Evolutionary conservation across 2,113 vertebrate species (phyloP).

Genomic region (Alethe castanea): DNA sequence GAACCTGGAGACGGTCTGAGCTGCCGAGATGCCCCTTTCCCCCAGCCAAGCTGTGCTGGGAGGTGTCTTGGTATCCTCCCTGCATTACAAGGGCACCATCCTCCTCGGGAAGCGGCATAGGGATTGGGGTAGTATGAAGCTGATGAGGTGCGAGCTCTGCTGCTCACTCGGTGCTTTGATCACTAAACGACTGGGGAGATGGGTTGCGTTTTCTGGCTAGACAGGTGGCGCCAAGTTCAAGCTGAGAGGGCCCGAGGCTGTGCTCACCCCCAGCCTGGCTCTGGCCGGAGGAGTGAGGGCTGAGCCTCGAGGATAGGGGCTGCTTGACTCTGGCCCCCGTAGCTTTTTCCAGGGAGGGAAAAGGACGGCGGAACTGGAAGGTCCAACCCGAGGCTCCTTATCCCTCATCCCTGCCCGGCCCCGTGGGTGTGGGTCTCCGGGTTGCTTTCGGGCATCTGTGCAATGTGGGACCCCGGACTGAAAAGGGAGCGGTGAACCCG

Average conservation of each 20-base stretch:
- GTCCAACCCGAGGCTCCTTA: fast-evolving
- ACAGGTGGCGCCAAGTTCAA: slow-evolving; percentile 52
- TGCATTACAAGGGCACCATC: neutral
- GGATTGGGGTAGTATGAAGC: neutral
- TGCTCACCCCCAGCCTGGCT: neutral
- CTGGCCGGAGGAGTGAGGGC: neutral
- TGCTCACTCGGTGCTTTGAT: slow-evolving; percentile 5
- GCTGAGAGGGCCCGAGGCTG: neutral
- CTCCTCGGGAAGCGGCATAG: neutral
- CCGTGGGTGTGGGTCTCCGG: too few relatives aligned
- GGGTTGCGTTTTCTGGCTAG: neutral
- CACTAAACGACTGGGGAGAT: neutral
- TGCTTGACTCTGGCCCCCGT: neutral
- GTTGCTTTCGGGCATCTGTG: neutral
- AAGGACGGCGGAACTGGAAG: neutral
- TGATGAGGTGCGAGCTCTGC: neutral
- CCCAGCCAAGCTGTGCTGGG: neutral
- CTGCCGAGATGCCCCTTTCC: neutral
- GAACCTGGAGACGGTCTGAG: neutral
- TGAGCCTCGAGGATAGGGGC: neutral
- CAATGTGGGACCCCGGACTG: neutral
- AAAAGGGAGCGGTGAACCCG: fast-evolving
- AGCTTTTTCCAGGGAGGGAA: neutral
- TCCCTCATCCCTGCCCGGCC: too few relatives aligned
- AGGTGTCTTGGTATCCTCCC: neutral